Base-by-base conservation (phyloP, 2,888 invertebrate species). In the Abrostola triplasia region DNA sequence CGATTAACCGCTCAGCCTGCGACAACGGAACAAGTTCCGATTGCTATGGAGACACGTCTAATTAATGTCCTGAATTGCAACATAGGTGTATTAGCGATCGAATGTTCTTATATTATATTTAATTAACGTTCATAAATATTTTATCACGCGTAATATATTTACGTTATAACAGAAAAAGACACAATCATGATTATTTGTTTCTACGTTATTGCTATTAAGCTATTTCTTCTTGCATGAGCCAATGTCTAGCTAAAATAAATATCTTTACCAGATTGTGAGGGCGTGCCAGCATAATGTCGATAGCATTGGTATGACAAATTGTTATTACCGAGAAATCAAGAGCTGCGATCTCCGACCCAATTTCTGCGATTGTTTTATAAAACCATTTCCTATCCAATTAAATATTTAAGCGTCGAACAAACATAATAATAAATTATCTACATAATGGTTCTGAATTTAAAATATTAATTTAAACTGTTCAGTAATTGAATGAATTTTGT, bases 281-380 rank as follows among this genome's bases (percentile, higher is more conserved):
- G 62, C 54, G 66, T 70, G 55, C 64, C 77, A 66, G 59, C 73
- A 69, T 53, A 59, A 59, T 64, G 66, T 66, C 65, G 60, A 73
- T 66, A 61, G 41, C 51, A 59, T 73, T 50, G 52, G 56, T 61
- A 60, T 77, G 63, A 77, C 73, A 53, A 75, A 74, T 75, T 74
- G 63, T 59, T 55, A 40, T 73, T 68, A 63, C 52, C 58, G 24
- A 68, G 58, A 69, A 49, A 74, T 74, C 37, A 44, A 36, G n/a
- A 50, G 11, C 38, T n/a, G 48, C 38, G 74, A 59, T 40, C 38
- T 47, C n/a, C 47, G 64, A 59, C 53, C 59, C 47, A 56, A 55
- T 69, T 63, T 38, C 8, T 47, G 9, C 9, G 13, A 47, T 47
- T 47, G 44, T 47, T 24, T 47, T 44, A 44, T 44, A 7, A 13